Percentiles rank a stretch among this genome's conserved stretches.
phyloP scores from a whole-genome alignment of 2,888 invertebrate genomes.

The Ryuthela nishihirai region DNA sequence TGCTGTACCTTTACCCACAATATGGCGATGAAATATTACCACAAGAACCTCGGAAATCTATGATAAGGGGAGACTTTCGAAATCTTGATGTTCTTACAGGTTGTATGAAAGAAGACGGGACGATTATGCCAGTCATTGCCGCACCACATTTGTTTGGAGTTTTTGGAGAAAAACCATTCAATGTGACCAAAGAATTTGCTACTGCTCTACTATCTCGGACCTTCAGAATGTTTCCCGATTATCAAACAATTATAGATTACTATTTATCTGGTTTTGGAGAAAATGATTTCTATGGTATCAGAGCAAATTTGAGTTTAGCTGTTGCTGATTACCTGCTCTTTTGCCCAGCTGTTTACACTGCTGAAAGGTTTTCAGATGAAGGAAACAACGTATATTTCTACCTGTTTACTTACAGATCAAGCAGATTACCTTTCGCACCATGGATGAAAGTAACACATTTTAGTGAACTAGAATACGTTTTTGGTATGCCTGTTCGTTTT shows the following conservation, averaged over 20 bases:
- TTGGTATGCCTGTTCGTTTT: too few relatives aligned
- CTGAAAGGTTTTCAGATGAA: too few relatives aligned
- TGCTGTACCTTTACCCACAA: too few relatives aligned
- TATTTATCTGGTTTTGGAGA: conserved; percentile 5
- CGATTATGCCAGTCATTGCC: not conserved
- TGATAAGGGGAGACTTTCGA: conserved; percentile 7
- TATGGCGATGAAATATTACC: conserved; percentile 18
- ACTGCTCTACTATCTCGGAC: not conserved
- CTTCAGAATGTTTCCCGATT: not conserved
- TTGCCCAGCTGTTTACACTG: too few relatives aligned
- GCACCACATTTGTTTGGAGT: conserved; percentile 3
- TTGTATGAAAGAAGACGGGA: conserved; percentile 10
- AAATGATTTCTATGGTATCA: too few relatives aligned
- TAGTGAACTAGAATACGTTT: too few relatives aligned
- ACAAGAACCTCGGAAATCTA: conserved; percentile 1
- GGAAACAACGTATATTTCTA: too few relatives aligned
- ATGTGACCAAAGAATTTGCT: conserved; percentile 7
- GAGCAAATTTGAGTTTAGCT: too few relatives aligned
- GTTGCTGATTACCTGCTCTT: too few relatives aligned
- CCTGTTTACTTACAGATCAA: too few relatives aligned
- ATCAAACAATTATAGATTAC: conserved; percentile 1
- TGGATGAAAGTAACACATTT: too few relatives aligned
- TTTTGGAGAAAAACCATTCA: conserved; percentile 2
- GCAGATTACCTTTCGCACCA: too few relatives aligned
- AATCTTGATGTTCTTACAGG: conserved; percentile 5